A percentile compares a stretch with the other conserved stretches of the same genome.
phyloP scores from a whole-genome alignment of 2,797 vertebrate species.

The Streptopelia turtur region DNA sequence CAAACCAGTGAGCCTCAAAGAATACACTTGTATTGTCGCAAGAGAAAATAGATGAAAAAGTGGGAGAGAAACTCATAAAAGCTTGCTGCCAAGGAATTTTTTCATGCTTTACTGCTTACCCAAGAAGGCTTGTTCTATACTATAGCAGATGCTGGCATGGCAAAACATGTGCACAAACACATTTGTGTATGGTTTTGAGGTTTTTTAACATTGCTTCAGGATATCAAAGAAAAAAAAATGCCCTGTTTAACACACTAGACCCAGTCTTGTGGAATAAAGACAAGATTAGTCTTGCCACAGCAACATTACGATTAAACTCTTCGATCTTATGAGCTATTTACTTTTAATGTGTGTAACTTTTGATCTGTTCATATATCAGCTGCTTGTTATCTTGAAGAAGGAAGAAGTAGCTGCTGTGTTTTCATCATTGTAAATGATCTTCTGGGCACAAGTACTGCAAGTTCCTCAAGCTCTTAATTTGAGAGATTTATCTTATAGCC shows the following conservation, averaged over 20 bases:
- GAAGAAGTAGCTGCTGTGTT: background rate
- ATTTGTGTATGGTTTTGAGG: background rate
- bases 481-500: background rate
- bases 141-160: background rate
- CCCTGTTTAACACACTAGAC: background rate
- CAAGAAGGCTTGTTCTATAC: background rate
- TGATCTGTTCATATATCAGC: background rate
- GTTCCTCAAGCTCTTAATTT: background rate
- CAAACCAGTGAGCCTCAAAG: background rate
- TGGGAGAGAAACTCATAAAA: background rate
- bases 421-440: background rate
- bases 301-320: background rate
- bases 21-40: background rate
- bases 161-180: background rate
- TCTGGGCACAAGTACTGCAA: background rate
- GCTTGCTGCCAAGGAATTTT: background rate
- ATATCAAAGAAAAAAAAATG: background rate
- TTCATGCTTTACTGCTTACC: background rate
- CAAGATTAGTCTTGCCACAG: background rate
- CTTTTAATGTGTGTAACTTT: background rate
- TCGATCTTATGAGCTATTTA: background rate
- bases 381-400: background rate
- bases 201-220: background rate
- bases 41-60: background rate
- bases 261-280: background rate